These are phyloP conservation scores for Heliconius eleuchia DNA, from an alignment of 1,140 invertebrate species.

Conservation along the genomic window DNA sequence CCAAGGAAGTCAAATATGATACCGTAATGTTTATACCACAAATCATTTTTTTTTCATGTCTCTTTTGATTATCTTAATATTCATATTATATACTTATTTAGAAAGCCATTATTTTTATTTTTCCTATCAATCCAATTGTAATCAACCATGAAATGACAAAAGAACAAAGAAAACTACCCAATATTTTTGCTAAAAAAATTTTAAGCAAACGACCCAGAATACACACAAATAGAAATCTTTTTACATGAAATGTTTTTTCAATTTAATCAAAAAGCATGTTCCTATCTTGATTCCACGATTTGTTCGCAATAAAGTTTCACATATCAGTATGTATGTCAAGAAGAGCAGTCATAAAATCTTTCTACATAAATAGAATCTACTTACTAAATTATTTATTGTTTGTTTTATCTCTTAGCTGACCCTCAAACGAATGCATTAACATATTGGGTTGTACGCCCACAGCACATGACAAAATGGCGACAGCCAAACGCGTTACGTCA, in stretches of 20 bases:
- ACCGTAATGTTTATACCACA: no score
- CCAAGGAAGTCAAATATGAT: no score
- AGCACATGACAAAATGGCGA: neutral
- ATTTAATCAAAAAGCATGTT: neutral
- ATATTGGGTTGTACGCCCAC: constrained; percentile 11
- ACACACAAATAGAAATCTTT: neutral
- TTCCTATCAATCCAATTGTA: no score
- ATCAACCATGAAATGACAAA: neutral
- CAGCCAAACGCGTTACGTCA: constrained; percentile 4
- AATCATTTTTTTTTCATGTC: no score
- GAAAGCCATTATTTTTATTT: no score
- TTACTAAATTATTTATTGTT: constrained; percentile 12
- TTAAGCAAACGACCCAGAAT: neutral
- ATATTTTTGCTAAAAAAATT: neutral
- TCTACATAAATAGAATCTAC: constrained; percentile 1
- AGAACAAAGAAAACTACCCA: neutral
- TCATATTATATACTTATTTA: no score
- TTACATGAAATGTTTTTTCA: neutral
- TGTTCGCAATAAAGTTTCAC: neutral
- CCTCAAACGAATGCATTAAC: constrained; percentile 12
- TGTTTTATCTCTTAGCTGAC: constrained; percentile 2
- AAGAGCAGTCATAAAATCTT: neutral
- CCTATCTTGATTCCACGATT: neutral
- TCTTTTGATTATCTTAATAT: no score
- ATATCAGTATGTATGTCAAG: constrained; percentile 1